Conservation (phyloP, 2,113 vertebrate species). For the Prinia subflava region DNA sequence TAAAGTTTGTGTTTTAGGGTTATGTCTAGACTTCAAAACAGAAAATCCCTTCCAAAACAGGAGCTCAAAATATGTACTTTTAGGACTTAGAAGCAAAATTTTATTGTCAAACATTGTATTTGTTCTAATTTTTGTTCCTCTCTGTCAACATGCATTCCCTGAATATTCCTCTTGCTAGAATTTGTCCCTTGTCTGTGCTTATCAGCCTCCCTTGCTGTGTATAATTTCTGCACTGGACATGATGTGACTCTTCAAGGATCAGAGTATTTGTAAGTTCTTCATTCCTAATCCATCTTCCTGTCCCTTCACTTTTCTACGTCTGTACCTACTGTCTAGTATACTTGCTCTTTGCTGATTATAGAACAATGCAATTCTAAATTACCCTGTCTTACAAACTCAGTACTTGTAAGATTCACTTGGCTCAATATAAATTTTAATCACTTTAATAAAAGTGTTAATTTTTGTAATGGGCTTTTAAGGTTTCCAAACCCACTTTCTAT, state of each 20-base stretch:
- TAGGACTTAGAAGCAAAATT: background rate
- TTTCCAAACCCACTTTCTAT: background rate
- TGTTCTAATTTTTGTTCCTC: background rate
- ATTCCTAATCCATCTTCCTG: background rate
- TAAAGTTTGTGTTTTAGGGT: background rate
- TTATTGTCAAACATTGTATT: background rate
- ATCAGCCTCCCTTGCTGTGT: background rate
- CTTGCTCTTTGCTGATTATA: background rate
- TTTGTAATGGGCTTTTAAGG: background rate
- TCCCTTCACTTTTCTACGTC: background rate
- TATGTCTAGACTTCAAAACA: background rate
- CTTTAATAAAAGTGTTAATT: background rate
- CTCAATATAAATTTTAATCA: background rate
- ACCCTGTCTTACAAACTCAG: background rate
- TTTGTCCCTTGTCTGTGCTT: background rate
- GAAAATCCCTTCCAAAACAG: rapidly evolving
- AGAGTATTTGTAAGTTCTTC: background rate
- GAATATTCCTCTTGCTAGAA: background rate
- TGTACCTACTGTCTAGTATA: background rate
- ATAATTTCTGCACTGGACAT: background rate
- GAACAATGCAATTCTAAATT: background rate
- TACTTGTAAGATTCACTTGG: background rate
- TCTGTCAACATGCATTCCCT: background rate
- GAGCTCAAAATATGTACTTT: background rate
- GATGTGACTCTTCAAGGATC: background rate